Base-by-base conservation (phyloP, 1,140 invertebrate genomes). In the Zaprionus taronus region DNA sequence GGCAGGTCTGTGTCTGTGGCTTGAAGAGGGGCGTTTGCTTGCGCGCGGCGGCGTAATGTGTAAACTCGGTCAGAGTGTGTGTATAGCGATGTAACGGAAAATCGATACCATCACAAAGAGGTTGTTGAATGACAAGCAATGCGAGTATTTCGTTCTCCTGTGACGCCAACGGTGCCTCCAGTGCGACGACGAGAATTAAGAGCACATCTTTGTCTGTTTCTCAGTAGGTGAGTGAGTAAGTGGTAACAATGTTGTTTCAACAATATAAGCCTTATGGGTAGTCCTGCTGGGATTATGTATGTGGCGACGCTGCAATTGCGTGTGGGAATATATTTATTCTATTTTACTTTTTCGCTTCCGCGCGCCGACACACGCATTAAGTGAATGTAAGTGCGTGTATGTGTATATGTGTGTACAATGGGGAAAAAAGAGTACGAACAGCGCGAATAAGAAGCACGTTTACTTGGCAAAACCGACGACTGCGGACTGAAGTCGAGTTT, bases 1-100 rank as follows among this genome's bases (percentile, higher is more conserved):
- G 47, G 36, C 14, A 38, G 36, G 14, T 38, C 36, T 38, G 36
- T 38, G 31, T 68, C 20, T 61, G 72, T 38, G 56, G 70, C 28
- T 58, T 51, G 15, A 22, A 63, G 79, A 68, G 72, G 83, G 83
- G 84, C 81, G 84, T 89, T 82, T 86, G 80, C 83, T 80, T 85
- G 78, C 77, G 83, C 67, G 80, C 71, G 51, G 72, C 61, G 31
- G 41, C 26, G 38, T 47, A 47, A 47, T 69, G 70, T 79, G 72
- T 80, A 53, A 85, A 85, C 69, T 89, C 81, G 84, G 84, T 89
- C 87, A 89, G 70, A 79, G 82, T 84, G 85, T 86, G 85, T 89
- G 85, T 90, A 90, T 85, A 90, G 90, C 85, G 79, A 82, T 75
- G 72, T 91, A 85, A 85, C 79, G 85, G 81, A 90, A 90, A 90